Evolutionary conservation across 1,140 invertebrate genomes (phyloP), one percentile per base, ranked within the genome.

Genomic region (Wiebesia pumilae): DNA sequence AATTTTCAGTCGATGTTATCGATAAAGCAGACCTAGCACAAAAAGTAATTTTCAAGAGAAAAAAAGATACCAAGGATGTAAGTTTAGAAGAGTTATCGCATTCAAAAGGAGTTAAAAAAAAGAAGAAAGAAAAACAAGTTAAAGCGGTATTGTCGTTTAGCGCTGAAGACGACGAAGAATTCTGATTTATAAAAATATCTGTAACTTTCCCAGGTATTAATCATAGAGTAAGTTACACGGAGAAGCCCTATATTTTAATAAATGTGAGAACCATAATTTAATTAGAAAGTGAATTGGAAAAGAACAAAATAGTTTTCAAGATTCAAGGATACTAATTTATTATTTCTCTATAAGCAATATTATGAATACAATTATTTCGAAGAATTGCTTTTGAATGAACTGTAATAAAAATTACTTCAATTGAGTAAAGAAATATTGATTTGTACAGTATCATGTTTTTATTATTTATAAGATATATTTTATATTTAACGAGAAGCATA

Each of bases 21-120:
- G 90, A 90, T 33, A 94, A 94, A 58, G 95, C 94, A 27, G 94
- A 95, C 90, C 90, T 95, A 83, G 91, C 91, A n/a, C 92, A 94
- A 82, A 93, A 93, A 35, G 92, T 96, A 38, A 90, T 95, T 77
- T 96, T 96, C 88, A 94, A 85, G 91, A 94, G 84, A 92, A 94
- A 84, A 90, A 90, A 91, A n/a, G 73, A 89, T 47, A 27, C 35
- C n/a, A 51, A 88, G 35, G 84, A 90, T 67, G 62, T 38, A 54
- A 84, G 83, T 40, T 54, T 69, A 27, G 33, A 10, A 38, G 87
- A 89, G 71, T 38, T 33, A 21, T 38, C 79, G 6, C 81, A 88
- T 75, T 40, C 62, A 30, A 83, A 88, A 77, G 81, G 88, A 30
- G 73, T 88, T 38, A 83, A 88, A 24, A 90, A 87, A 27, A 93